phyloP scores from a whole-genome alignment of 2,888 invertebrate genomes.

The Hirudinaria manillensis region DNA sequence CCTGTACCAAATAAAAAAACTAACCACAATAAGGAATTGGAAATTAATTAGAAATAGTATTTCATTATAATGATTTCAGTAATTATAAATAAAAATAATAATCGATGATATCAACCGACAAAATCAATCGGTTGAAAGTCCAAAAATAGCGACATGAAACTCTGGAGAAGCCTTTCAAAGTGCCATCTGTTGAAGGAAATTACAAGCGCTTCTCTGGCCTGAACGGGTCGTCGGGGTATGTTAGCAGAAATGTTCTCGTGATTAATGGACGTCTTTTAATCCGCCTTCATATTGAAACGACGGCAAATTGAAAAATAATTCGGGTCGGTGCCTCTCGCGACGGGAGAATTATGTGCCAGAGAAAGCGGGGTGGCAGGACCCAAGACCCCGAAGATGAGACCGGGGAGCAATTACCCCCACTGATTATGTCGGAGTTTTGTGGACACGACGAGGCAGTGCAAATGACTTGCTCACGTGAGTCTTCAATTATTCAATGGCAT shows the following conservation, averaged over 20 bases:
- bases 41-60: no score
- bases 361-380: not conserved
- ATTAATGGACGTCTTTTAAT: slow-evolving; percentile 26
- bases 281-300: not conserved
- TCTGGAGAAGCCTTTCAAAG: not conserved
- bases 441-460: not conserved
- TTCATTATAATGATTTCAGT: no score
- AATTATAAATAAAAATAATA: no score
- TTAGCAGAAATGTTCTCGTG: slow-evolving; percentile 11
- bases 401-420: slow-evolving; percentile 2
- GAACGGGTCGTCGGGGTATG: slow-evolving; percentile 3
- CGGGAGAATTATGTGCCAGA: not conserved
- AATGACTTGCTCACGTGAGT: not conserved
- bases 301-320: slow-evolving; percentile 32
- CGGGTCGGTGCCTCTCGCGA: slow-evolving; percentile 26
- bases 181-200: slow-evolving; percentile 8
- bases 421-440: slow-evolving; percentile 8
- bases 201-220: not conserved
- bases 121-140: no score
- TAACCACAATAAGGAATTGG: no score
- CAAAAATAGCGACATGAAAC: not conserved
- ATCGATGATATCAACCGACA: no score
- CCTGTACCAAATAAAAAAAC: no score
- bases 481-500: slow-evolving; percentile 29
- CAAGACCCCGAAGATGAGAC: no score